Conservation (phyloP, 2,888 invertebrate genomes). For the Eudasyphora cyanicolor region DNA sequence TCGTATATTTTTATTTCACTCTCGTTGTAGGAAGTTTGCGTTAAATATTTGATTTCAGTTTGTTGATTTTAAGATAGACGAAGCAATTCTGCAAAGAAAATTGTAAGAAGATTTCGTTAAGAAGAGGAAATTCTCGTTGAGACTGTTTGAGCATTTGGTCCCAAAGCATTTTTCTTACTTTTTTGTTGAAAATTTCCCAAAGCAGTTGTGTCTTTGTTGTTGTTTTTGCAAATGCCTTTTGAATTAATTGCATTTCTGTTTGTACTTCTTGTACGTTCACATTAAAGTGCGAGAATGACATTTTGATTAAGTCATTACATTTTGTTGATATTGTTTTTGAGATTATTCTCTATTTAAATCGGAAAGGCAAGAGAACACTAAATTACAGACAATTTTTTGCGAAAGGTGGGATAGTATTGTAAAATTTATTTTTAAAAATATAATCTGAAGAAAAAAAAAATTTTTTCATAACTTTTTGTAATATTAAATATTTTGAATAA, state of each 20-base stretch:
- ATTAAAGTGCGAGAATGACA: neutral
- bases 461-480: no score
- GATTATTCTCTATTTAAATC: constrained; percentile 3
- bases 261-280: neutral
- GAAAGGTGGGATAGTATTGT: no score
- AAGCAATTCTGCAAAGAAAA: constrained; percentile 24
- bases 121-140: neutral
- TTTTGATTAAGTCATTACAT: constrained; percentile 12
- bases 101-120: neutral
- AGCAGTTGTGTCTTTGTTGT: constrained; percentile 20
- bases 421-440: no score
- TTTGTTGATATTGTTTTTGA: neutral
- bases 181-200: constrained; percentile 21
- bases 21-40: constrained; percentile 7
- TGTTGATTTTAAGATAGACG: neutral
- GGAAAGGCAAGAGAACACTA: no score
- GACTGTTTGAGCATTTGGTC: constrained; percentile 15
- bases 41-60: neutral
- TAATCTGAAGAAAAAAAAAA: no score
- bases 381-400: no score
- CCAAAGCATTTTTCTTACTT: neutral
- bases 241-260: constrained; percentile 6
- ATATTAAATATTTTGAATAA: no score
- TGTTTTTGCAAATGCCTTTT: constrained; percentile 4
- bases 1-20: no score